Evolutionary conservation across 2,888 invertebrate genomes (phyloP).

Genomic region (Eilema sororculum): DNA sequence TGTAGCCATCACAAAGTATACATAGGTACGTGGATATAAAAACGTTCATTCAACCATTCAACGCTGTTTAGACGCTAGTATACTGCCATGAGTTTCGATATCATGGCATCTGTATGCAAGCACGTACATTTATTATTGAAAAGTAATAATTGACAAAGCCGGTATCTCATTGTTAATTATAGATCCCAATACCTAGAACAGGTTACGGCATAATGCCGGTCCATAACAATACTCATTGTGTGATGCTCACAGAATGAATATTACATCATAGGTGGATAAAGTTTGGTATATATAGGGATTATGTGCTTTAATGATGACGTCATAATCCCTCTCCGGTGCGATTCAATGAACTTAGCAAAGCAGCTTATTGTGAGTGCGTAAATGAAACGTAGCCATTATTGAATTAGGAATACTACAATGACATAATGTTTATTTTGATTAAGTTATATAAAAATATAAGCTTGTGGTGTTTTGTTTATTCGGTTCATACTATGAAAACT

Average conservation of each 20-base stretch:
- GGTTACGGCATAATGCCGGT: conserved; percentile 11
- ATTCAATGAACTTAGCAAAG: conserved; percentile 1
- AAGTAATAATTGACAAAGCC: too few relatives aligned
- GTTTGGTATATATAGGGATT: conserved; percentile 26
- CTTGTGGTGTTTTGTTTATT: not conserved
- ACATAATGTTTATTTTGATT: not conserved
- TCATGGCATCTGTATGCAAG: too few relatives aligned
- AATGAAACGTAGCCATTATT: not conserved
- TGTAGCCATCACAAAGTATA: too few relatives aligned
- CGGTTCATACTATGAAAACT: not conserved
- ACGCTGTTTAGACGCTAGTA: too few relatives aligned
- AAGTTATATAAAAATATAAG: conserved; percentile 20
- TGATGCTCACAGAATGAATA: conserved; percentile 46
- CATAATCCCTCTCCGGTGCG: not conserved
- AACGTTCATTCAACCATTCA: too few relatives aligned
- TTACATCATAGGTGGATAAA: conserved; percentile 37
- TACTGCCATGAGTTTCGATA: too few relatives aligned
- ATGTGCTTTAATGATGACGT: conserved; percentile 3
- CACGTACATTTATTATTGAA: too few relatives aligned
- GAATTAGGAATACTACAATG: not conserved
- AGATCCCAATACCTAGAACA: not conserved
- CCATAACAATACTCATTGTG: conserved; percentile 49
- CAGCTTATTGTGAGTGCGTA: not conserved
- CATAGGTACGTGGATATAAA: too few relatives aligned
- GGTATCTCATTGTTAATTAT: not conserved